Evolutionary conservation across 2,113 vertebrate species (phyloP).

Genomic region (Cryptotis parvus): DNA sequence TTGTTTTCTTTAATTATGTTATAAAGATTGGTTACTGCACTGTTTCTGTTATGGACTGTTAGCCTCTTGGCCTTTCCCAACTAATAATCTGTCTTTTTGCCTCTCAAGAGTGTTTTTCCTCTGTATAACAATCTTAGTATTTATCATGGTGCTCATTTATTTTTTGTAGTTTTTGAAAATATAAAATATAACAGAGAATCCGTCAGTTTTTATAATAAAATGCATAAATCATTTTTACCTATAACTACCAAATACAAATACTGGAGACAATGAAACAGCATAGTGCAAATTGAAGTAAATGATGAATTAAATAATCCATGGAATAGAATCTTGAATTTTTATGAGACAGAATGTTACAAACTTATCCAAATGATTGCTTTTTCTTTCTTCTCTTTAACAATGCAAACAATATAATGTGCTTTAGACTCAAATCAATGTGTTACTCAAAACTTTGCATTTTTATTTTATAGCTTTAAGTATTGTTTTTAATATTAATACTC

Average conservation of each 20-base stretch:
- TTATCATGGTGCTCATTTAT: conserved; percentile 67
- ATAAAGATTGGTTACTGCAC: conserved; percentile 87
- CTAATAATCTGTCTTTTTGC: conserved; percentile 81
- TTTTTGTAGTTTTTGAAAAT: conserved; percentile 13
- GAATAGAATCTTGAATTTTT: conserved; percentile 20
- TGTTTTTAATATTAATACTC: neutral
- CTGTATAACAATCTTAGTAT: conserved; percentile 53
- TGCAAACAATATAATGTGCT: neutral
- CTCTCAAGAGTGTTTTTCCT: conserved; percentile 53
- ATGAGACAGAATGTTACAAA: neutral
- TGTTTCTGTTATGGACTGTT: conserved; percentile 84
- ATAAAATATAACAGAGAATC: conserved; percentile 38
- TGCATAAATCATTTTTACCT: conserved; percentile 52
- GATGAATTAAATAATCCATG: conserved; percentile 3
- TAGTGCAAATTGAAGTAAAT: conserved; percentile 6
- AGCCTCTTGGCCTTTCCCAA: conserved; percentile 87
- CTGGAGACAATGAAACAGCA: conserved; percentile 7
- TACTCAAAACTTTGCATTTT: neutral
- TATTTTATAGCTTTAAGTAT: neutral
- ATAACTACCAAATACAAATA: conserved; percentile 4
- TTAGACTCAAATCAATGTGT: neutral
- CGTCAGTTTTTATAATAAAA: conserved; percentile 42
- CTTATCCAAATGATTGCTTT: conserved; percentile 29
- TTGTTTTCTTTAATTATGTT: conserved; percentile 92
- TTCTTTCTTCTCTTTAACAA: neutral